Conservation (phyloP, 2,888 invertebrate species). For the Cephus sareptanus region DNA sequence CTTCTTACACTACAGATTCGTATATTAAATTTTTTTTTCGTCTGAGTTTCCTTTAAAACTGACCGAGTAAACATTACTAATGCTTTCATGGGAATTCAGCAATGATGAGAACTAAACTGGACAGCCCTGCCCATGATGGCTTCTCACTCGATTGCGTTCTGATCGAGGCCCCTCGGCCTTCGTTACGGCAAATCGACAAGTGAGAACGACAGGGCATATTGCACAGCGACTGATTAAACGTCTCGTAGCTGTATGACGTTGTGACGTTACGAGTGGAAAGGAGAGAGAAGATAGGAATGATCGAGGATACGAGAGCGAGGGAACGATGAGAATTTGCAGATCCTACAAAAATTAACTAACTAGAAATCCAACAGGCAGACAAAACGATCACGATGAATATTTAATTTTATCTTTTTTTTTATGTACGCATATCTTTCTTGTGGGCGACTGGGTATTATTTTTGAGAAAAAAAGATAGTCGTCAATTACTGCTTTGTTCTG, state of each 20-base stretch:
- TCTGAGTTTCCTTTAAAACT: too few species aligned
- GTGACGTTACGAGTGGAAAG: neutral
- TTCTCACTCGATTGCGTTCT: constrained; percentile 50
- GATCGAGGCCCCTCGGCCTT: neutral
- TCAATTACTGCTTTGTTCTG: too few species aligned
- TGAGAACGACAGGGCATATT: neutral
- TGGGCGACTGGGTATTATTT: too few species aligned
- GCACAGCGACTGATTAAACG: neutral
- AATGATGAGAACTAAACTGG: constrained; percentile 28
- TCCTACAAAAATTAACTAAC: neutral
- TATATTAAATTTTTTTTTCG: too few species aligned
- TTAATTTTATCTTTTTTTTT: too few species aligned
- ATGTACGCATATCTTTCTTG: too few species aligned
- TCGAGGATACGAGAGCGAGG: neutral
- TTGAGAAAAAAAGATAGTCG: too few species aligned
- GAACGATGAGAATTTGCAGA: neutral
- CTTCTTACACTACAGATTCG: too few species aligned
- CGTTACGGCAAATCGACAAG: neutral
- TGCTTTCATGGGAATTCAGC: neutral
- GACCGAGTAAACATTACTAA: neutral
- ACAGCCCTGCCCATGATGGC: constrained; percentile 47
- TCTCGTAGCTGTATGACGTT: neutral
- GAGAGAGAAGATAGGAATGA: neutral
- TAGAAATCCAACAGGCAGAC: neutral
- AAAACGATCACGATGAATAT: too few species aligned